Evolutionary conservation across 1,140 invertebrate genomes (phyloP), one percentile per base, ranked within the genome.

Genomic region (Dendrolimus punctatus): DNA sequence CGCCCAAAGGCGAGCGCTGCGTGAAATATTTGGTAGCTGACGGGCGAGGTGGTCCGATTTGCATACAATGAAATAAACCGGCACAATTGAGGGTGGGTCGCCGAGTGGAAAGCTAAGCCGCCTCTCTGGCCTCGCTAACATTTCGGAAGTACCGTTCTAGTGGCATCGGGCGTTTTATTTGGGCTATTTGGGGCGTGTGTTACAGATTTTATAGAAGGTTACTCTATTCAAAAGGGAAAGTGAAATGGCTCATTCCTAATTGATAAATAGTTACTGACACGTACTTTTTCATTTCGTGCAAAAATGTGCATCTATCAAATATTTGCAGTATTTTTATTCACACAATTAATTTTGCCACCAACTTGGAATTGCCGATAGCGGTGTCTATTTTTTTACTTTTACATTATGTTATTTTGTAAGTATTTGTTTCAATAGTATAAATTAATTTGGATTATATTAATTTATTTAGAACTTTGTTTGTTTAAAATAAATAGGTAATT

Each of bases 1-100:
- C 72, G 61, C 48, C 51, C 62, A 63, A 71, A 73, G 64, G 56
- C 58, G 23, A 23, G 23, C 42, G 64, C 47, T 51, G 59, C 50
- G 70, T 76, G 68, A 76, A 76, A 79, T 76, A 79, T 73, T 76
- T 73, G 66, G 73, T 75, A 76, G 72, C 73, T 66, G 51, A 49
- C 66, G 57, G 73, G 67, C 67, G 73, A 61, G 64, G 58, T 53
- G 49, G 53, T 51, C 10, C 66, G 53, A 79, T 79, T 79, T 75
- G 64, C 73, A 79, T 79, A 79, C 76, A 76, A 79, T 76, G 73
- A 71, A 58, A 62, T 55, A 64, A 58, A 62, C 51, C 44, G 55
- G 55, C 58, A 68, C 71, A 71, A 71, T 67, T 64, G 66, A 75
- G 73, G 76, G 76, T 69, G 68, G 66, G 68, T 64, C 61, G 39